These are phyloP conservation scores for Scaptodrosophila latifasciaeformis DNA, from an alignment of 2,888 invertebrate genomes.

Conservation along the genomic window DNA sequence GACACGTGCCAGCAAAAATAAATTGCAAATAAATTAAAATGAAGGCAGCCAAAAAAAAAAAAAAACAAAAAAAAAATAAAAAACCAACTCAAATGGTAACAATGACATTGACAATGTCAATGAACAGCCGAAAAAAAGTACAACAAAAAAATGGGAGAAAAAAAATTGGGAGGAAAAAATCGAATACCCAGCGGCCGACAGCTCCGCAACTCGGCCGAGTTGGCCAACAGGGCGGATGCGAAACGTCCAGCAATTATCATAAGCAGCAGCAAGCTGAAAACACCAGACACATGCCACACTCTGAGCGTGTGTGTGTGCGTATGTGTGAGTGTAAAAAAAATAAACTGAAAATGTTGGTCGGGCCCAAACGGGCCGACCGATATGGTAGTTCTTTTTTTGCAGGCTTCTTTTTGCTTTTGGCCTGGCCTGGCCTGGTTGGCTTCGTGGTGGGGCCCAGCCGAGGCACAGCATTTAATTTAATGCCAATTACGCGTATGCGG, in stretches of 20 bases:
- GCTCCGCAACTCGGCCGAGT: too few relatives aligned
- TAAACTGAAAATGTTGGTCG: conserved; percentile 48
- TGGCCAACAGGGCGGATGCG: too few relatives aligned
- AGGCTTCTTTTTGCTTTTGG: conserved; percentile 22
- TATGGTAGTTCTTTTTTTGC: background rate
- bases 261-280: conserved; percentile 54
- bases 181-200: too few relatives aligned
- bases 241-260: conserved; percentile 61
- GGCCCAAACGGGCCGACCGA: too few relatives aligned
- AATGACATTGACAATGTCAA: conserved; percentile 71
- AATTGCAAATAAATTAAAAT: conserved; percentile 62
- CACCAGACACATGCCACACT: conserved; percentile 36
- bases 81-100: conserved; percentile 45
- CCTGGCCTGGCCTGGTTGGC: conserved; percentile 8
- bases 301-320: too few relatives aligned
- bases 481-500: conserved; percentile 69
- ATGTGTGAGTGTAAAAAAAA: conserved; percentile 32
- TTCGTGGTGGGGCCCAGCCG: background rate
- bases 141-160: background rate
- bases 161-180: background rate
- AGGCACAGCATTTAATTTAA: conserved; percentile 60
- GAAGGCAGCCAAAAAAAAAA: conserved; percentile 28
- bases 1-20: conserved; percentile 43
- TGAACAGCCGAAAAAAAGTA: conserved; percentile 37
- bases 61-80: conserved; percentile 18